Evolutionary conservation across 2,888 invertebrate genomes (phyloP), one percentile per base, ranked within the genome.

Genomic region (Melanargia galathea): DNA sequence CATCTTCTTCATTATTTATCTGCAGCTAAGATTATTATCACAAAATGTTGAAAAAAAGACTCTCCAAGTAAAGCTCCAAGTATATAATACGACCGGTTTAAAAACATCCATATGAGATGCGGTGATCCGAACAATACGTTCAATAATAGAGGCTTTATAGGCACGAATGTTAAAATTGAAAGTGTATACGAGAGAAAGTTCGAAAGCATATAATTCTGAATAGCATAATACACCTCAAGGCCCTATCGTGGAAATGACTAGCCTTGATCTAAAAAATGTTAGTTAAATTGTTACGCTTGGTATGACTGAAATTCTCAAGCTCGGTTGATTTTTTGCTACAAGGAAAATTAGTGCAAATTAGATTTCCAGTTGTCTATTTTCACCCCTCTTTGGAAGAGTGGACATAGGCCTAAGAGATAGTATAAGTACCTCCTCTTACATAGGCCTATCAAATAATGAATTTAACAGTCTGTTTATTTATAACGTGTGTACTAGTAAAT

Each of bases 181-280:
- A 69, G 67, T 64, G 56, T 51, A n/a, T n/a, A 57, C 46, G 35
- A 56, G 69, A 63, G 68, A 70, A 68, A 68, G 68, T 68, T 65
- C 43, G 62, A 62, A 57, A 68, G 62, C 65, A 59, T 45, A 59
- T 45, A 40, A 38, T 33, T 16, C 43, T 51, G 18, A 59, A 54
- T 35, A 48, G 18, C 49, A 26, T 26, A 20, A 43, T 30, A 22
- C 3, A 45, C 40, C 30, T 26, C 35, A 48, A 56, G 45, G 45
- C 30, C 48, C 35, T 59, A 48, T 54, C 46, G 43, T 54, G 45
- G 56, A 30, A 45, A 40, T 40, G 20, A 4, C 8, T 55, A 16
- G 26, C 55, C 55, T 55, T 55, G 55, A 38, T 55, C 55, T 55
- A 40, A 55, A 55, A 55, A 55, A 40, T 24, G 16, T 40, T 38